Base-by-base conservation (phyloP, 2,113 vertebrate species). In the Solenodon paradoxus region DNA sequence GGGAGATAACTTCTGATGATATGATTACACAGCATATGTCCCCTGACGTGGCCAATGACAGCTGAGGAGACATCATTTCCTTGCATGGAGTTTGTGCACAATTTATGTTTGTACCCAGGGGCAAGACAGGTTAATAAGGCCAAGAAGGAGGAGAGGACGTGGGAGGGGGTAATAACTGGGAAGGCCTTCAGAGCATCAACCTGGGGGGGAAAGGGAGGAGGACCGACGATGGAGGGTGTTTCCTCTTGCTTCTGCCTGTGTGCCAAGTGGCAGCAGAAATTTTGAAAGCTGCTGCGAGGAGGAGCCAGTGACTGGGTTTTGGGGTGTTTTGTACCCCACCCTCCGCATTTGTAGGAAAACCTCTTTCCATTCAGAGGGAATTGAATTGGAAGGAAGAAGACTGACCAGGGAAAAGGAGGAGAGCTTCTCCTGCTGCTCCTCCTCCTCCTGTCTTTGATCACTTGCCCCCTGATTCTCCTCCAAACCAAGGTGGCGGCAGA, bases 241-340 rank as follows among this genome's bases (percentile, higher is more conserved):
- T 63, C 94, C 94, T 82, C n/a, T 72, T 69, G 59, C 94, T 81
- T 86, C 79, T 91, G 93, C 80, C 80, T 68, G 66, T 97, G 95
- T 96, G 94, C 89, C 93, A 96, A 95, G 66, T 85, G 90, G 84
- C 90, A 95, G 96, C 61, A 92, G 94, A 96, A 96, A 96, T 97
- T 97, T 97, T 92, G 97, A 97, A 97, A 97, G 96, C 72, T 85
- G 59, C 90, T 91, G 53, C 86, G 90, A 97, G 97, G 96, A 97
- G 97, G 97, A 97, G 97, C 94, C 69, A 97, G 88, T 40, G 81
- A 38, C 72, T 88, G 81, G 57, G 77, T 81, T 95, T 96, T 89
- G 97, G 95, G 92, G 72, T 95, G 94, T 79, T 69, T 84, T 69
- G 72, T 45, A 61, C 96, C 95, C 90, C 92, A 92, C 96, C 95